Evolutionary conservation across 2,113 vertebrate genomes (phyloP), one percentile per base, ranked within the genome.

Genomic region (Ammodramus savannarum): DNA sequence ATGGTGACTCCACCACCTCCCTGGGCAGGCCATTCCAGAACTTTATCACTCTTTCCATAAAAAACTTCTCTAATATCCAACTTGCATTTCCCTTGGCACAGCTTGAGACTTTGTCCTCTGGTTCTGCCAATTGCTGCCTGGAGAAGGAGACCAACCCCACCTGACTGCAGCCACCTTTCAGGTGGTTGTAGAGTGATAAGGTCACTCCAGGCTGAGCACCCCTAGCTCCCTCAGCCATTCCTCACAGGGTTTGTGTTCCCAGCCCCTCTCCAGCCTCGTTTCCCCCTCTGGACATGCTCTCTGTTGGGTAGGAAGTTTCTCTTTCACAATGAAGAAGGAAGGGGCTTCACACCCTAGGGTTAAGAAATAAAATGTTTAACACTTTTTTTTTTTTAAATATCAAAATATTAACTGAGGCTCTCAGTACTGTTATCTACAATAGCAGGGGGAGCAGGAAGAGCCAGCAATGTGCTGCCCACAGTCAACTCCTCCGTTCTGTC

Each of bases 271-370:
- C 59, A 77, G 46, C 75, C 36, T 62, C 1, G 0, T n/a, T 39
- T 17, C 4, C 16, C 9, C 46, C 31, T 43, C 31, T 78, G 48
- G 38, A 52, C 3, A 1, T 0, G 0, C 31, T 63, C 59, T 3
- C 41, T 71, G 2, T 51, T 81, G 55, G 49, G 36, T 68, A 68
- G 52, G 52, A 78, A 57, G 16, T 57, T n/a, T 32, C 34, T 75
- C 4, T 58, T 0, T 44, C 29, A 43, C 13, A 32, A 23, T 9
- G 18, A 76, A 13, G 11, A 39, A 44, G 44, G 57, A 74, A 44
- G 13, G 19, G 25, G 13, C 46, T 94, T 77, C 0, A 0, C 62
- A 51, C 41, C 5, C 0, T 9, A 44, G 31, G 12, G 20, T 48
- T 89, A 78, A 75, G 49, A 44, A 87, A 39, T 43, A 52, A 81